Base-by-base conservation (phyloP, 2,888 invertebrate genomes). In the Linhomoeus sp. region DNA sequence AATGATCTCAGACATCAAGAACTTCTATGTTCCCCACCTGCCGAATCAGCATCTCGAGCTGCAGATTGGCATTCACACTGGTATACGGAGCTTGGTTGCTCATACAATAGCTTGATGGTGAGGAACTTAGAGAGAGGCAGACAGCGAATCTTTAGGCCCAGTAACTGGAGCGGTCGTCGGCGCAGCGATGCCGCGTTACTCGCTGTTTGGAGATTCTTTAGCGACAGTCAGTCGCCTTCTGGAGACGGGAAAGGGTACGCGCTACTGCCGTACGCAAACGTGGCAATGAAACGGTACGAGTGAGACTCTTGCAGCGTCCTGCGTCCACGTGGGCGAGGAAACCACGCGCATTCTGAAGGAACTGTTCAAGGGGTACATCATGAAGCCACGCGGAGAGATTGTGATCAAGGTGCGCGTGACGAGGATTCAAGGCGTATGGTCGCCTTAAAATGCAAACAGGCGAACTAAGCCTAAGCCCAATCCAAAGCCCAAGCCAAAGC, bases 61-160 rank as follows among this genome's bases (percentile, higher is more conserved):
- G n/a, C 45, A 45, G 12, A 25, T 45, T 3, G 48, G 48, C 2
- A 12, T 45, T 2, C 48, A 48, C 23, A 33, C 48, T 17, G 48
- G 48, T 43, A 20, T 39, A n/a, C n/a, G n/a, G n/a, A 33, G 40
- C 23, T 22, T 40, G 22, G 23, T 14, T 7, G 40, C 7, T 9
- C 24, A 26, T 7, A 2, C 17, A 2, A 25, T 17, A 15, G 25
- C 2, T 41, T 24, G 9, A 37, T 25, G 12, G 9, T n/a, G n/a
- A n/a, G n/a, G n/a, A n/a, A n/a, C n/a, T n/a, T n/a, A n/a, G n/a
- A n/a, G n/a, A n/a, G n/a, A n/a, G n/a, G n/a, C n/a, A n/a, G n/a
- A n/a, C n/a, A n/a, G n/a, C n/a, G n/a, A n/a, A 25, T 7, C 22
- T 38, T 7, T 22, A 43, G 43, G 43, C 3, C 33, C 33, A 12